Conservation (phyloP, 2,797 vertebrate species). For the Ptychobarbus kaznakovi region DNA sequence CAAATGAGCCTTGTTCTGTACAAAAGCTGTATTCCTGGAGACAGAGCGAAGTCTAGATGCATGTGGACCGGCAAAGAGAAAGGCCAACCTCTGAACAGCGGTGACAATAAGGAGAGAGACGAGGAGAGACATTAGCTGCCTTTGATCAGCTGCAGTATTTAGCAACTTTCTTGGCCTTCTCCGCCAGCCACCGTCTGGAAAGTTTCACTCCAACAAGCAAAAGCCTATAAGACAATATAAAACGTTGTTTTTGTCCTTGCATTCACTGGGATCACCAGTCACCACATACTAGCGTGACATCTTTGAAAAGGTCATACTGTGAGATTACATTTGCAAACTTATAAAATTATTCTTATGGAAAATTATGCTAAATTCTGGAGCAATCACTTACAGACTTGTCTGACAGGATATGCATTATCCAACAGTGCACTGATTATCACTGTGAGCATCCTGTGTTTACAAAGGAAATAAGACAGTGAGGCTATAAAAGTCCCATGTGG, state of each 20-base stretch:
- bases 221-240: constrained; percentile 31
- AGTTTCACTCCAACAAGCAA: constrained; percentile 10
- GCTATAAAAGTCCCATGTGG: neutral
- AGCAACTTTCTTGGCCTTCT: constrained; percentile 44
- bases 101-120: constrained; percentile 29
- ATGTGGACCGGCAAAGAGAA: constrained; percentile 46
- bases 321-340: constrained; percentile 12
- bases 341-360: neutral
- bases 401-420: constrained; percentile 23
- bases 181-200: constrained; percentile 13
- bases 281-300: neutral
- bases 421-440: neutral
- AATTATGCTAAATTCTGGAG: constrained; percentile 4
- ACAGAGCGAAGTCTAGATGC: constrained; percentile 47
- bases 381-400: constrained; percentile 4
- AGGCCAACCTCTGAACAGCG: constrained; percentile 40
- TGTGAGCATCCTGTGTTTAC: constrained; percentile 5
- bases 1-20: constrained; percentile 56
- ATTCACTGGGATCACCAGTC: constrained; percentile 9
- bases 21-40: constrained; percentile 50
- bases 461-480: neutral
- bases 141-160: constrained; percentile 52
- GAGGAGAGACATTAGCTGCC: constrained; percentile 32
- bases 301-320: constrained; percentile 28
- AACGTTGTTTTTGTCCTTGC: neutral